Base-by-base conservation (phyloP, 2,888 invertebrate genomes). In the Perdita meconis region DNA sequence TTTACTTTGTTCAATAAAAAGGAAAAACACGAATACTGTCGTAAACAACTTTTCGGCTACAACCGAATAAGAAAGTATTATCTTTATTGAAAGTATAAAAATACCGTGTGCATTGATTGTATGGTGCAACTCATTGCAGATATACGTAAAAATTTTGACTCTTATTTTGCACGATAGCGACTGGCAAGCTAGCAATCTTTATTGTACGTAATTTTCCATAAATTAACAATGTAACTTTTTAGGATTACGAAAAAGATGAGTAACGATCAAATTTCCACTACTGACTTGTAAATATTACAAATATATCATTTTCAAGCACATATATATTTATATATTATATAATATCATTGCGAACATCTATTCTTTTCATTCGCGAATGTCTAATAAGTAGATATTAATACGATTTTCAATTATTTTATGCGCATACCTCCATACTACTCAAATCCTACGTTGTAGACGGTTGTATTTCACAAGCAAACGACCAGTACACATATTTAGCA, bases 11-110 rank as follows among this genome's bases (percentile, higher is more conserved):
- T 16, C n/a, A n/a, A n/a, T 44, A 2, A 44, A 44, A 44, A 44
- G n/a, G 8, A 16, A 44, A 16, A 16, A 44, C 44, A 8, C 19
- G n/a, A 44, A 44, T 44, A n/a, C 1, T 16, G 44, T 6, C n/a
- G 16, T 24, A 12, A 16, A 1, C 8, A 12, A 24, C 3, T 22
- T 34, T 40, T 22, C n/a, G 12, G 44, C 30, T 30, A 13, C 2
- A n/a, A 2, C 12, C 19, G 12, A 63, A 63, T 19, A n/a, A 42
- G 3, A n/a, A 5, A 38, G n/a, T 8, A 19, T 55, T 8, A 16
- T 69, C 53, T 55, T 44, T 38, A 57, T 24, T 6, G 2, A 12
- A 5, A 12, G n/a, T 24, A 61, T 42, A 42, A 63, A 74, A 61
- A 63, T 74, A 74, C 19, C 26, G 6, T 1, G 16, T 1, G 1